Percentiles rank a stretch among this genome's conserved stretches.
These are phyloP conservation scores for Tubiluchus corallicola DNA, from an alignment of 2,888 invertebrate genomes.

Conservation along the genomic window DNA sequence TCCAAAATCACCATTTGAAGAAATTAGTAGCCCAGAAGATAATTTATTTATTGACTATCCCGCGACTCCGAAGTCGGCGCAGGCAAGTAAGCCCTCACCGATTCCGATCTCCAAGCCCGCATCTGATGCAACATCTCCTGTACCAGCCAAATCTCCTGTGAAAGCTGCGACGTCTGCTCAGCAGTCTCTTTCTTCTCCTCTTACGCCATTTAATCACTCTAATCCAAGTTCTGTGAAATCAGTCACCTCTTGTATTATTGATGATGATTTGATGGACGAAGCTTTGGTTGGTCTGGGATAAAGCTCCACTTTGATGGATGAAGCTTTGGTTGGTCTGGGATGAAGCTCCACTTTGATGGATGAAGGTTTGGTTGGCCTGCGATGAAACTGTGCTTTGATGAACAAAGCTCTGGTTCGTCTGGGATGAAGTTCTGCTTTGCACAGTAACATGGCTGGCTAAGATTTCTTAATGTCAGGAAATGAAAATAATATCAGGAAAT, in stretches of 20 bases:
- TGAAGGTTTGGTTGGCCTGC: slow-evolving; percentile 58
- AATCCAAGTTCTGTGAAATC: slow-evolving; percentile 17
- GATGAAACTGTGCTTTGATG: slow-evolving; percentile 61
- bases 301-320: slow-evolving; percentile 68
- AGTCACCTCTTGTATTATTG: slow-evolving; percentile 55
- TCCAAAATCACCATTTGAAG: slow-evolving; percentile 17
- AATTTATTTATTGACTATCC: slow-evolving; percentile 28
- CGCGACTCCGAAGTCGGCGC: slow-evolving; percentile 14
- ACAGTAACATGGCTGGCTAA: no score
- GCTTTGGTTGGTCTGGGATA: slow-evolving; percentile 58
- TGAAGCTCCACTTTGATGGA: slow-evolving; percentile 72
- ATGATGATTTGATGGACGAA: slow-evolving; percentile 77
- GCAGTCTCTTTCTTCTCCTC: slow-evolving; percentile 20
- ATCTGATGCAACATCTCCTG: slow-evolving; percentile 38
- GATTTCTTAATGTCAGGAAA: no score
- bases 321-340: slow-evolving; percentile 56
- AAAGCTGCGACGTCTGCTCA: slow-evolving; percentile 14
- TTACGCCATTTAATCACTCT: slow-evolving; percentile 40
- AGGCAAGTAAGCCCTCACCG: slow-evolving; percentile 12
- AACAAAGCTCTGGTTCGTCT: slow-evolving; percentile 64
- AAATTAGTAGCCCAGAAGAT: slow-evolving; percentile 27
- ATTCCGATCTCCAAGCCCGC: slow-evolving; percentile 37
- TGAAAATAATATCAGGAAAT: no score
- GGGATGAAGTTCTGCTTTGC: no score
- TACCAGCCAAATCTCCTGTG: slow-evolving; percentile 34